Conservation (phyloP, 2,888 invertebrate genomes). For the Eupithecia pulchellata region DNA sequence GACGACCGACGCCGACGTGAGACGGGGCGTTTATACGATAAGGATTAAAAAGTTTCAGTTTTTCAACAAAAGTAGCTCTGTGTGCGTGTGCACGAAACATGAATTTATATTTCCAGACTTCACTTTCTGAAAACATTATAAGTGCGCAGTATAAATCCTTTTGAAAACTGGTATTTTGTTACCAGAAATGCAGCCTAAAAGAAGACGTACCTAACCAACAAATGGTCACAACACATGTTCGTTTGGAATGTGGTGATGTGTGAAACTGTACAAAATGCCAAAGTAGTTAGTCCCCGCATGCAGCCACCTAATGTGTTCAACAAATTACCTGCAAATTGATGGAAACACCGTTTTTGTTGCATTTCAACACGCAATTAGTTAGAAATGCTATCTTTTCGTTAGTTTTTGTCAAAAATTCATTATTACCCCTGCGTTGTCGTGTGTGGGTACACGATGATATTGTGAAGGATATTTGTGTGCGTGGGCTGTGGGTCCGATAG, state of each 20-base stretch:
- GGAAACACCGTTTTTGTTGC: constrained; percentile 29
- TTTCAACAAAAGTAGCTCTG: too few species aligned
- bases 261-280: constrained; percentile 16
- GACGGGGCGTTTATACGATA: too few species aligned
- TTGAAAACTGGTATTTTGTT: too few species aligned
- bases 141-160: too few species aligned
- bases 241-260: constrained; percentile 6
- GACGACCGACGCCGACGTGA: too few species aligned
- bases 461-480: not conserved
- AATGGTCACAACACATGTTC: not conserved
- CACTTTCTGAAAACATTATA: too few species aligned
- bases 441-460: not conserved
- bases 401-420: constrained; percentile 33
- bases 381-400: constrained; percentile 14
- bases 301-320: constrained; percentile 18
- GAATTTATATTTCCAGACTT: too few species aligned
- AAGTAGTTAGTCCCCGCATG: constrained; percentile 21
- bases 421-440: not conserved
- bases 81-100: too few species aligned
- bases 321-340: constrained; percentile 28
- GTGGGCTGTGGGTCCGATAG: too few species aligned
- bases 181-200: not conserved
- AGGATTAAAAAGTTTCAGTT: too few species aligned
- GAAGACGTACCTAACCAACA: not conserved
- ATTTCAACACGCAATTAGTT: constrained; percentile 30